These are phyloP conservation scores for Phaethon lepturus DNA, from an alignment of 2,113 vertebrate species.

Conservation along the genomic window DNA sequence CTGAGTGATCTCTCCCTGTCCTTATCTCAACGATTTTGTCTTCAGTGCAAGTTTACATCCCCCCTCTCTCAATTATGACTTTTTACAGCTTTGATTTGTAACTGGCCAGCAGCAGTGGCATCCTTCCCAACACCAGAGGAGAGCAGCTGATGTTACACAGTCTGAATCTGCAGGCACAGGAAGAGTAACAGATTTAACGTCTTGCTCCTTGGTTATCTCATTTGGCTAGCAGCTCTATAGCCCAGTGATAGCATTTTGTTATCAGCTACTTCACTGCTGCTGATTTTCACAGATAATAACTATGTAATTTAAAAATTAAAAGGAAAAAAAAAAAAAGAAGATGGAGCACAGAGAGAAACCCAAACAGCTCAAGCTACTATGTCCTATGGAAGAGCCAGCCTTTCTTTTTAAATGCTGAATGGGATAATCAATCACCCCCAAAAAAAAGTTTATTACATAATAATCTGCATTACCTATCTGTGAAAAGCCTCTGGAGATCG, in stretches of 20 bases:
- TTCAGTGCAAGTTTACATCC: not conserved
- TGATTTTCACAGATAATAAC: conserved; percentile 10
- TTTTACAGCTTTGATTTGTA: not conserved
- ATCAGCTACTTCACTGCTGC: not conserved
- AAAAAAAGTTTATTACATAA: not conserved
- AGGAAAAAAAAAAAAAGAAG: not conserved
- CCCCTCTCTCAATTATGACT: accelerated
- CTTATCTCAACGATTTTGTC: too few relatives aligned
- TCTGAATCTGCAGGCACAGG: not conserved
- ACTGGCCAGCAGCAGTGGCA: not conserved
- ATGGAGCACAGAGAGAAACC: not conserved
- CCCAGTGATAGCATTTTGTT: not conserved
- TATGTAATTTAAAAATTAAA: not conserved
- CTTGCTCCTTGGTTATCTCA: not conserved
- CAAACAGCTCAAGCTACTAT: not conserved
- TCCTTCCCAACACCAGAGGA: accelerated
- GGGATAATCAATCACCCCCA: not conserved
- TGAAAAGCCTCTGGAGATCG: not conserved
- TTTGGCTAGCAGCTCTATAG: not conserved
- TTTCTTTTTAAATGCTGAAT: not conserved
- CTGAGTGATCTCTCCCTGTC: too few relatives aligned
- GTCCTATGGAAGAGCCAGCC: not conserved
- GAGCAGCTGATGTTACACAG: not conserved
- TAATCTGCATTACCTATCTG: not conserved
- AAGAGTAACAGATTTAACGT: not conserved